Percentiles rank a stretch among this genome's conserved stretches.
phyloP scores from a whole-genome alignment of 2,797 vertebrate genomes.

The Gymnodraco acuticeps region DNA sequence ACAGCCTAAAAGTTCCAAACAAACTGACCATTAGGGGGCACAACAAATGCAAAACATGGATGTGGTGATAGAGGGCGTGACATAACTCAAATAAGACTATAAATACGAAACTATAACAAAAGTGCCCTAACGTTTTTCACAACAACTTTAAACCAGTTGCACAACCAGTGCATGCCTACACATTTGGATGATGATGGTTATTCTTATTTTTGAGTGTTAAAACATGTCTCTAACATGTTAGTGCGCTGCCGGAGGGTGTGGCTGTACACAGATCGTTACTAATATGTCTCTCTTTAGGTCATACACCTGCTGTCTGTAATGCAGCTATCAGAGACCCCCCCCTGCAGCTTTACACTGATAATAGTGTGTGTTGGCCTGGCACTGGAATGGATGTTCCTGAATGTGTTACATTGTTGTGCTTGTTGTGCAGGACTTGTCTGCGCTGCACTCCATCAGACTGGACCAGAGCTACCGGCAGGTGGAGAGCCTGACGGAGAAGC shows the following conservation, averaged over 20 bases:
- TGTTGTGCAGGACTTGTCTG: slow-evolving; percentile 51
- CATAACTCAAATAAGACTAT: neutral
- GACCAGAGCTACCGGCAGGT: slow-evolving; percentile 59
- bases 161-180: too few species aligned
- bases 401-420: slow-evolving; percentile 1
- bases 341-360: neutral
- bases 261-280: neutral
- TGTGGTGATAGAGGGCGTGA: neutral
- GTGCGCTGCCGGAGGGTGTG: neutral
- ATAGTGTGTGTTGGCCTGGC: neutral
- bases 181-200: neutral
- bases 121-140: too few species aligned
- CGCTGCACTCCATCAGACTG: slow-evolving; percentile 54
- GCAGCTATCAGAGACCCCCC: neutral
- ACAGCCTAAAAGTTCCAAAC: neutral
- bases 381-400: neutral
- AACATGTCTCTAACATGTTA: neutral
- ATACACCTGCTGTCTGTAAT: neutral
- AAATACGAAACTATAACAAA: neutral
- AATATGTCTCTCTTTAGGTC: neutral
- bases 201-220: neutral
- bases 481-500: slow-evolving; percentile 53
- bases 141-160: too few species aligned
- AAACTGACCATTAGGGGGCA: neutral
- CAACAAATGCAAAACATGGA: neutral